Evolutionary conservation across 2,888 invertebrate genomes (phyloP), one percentile per base, ranked within the genome.

Genomic region (Sisyra terminalis): DNA sequence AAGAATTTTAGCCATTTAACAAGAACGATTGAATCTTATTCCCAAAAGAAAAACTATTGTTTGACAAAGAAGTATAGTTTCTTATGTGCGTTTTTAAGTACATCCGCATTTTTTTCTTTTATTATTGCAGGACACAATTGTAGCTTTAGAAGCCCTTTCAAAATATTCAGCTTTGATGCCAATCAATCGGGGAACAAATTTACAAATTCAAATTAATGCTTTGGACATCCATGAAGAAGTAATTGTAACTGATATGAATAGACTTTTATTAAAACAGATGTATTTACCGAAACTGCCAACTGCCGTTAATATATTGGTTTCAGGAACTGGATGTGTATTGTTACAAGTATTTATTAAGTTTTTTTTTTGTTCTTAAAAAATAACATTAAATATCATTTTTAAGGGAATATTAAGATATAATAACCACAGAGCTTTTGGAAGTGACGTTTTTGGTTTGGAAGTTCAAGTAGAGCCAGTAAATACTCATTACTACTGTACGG

Each of bases 111-210:
- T 41, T 41, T n/a, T 40, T 40, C 46, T 50, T 57, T 42, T 51
- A n/a, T n/a, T n/a, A n/a, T n/a, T n/a, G n/a, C n/a, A 70, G 65
- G 75, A 75, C 50, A 75, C 75, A 0, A 69, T 71, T 1, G 63
- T 75, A 9, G 75, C 71, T 4, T 58, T 77, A 13, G 72, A 74
- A 49, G 75, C 74, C 1, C 53, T 75, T 9, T 63, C 73, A 1
- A 67, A 67, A 50, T 75, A 71, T 52, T 69, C 71, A 2, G 53
- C 58, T 2, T 55, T 63, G 1, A 59, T 70, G 44, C 57, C 57
- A 10, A 60, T 61, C 38, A 53, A 61, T 5, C 14, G 16, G 7
- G 18, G 11, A 9, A 57, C 66, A 2, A 60, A 67, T 48, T 50
- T 69, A 8, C 59, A 61, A 16, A 54, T 73, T 7, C 53, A 60